Base-by-base conservation (phyloP, 1,140 invertebrate genomes). In the Cherax quadricarinatus region DNA sequence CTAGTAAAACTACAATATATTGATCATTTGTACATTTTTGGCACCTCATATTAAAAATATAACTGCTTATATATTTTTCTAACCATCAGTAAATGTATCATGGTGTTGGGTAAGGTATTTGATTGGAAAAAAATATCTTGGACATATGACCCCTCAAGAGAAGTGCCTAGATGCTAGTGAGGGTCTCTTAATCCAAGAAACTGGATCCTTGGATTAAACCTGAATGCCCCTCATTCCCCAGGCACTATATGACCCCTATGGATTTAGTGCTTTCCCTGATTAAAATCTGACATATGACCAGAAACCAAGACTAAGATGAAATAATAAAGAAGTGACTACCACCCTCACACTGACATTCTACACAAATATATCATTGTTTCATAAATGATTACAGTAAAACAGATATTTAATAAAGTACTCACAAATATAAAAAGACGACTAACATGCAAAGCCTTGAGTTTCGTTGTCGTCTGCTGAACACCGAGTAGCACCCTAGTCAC, bases 1-100 rank as follows among this genome's bases (percentile, higher is more conserved):
- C 83, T 87, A 89, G 82, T 89, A 62, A 57, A 89, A 62, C 85
- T 62, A 81, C 75, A 66, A 80, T 91, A 86, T 60, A 91, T 49
- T 87, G 78, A 30, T 86, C 24, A 79, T 91, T 86, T 91, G 85
- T 86, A 91, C 85, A 86, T 91, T 85, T 91, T 91, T 91, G 90
- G 90, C 90, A 91, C 90, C 90, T 91, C 84, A 91, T 60, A 81
- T 53, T 91, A 86, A 91, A 80, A 82, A 85, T 73, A 82, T 62
- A 89, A 78, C 85, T 78, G 85, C n/a, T 53, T 78, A 78, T 21
- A 30, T 78, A 53, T 87, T 66, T 73, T 73, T 30, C 48, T 86
- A 86, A 62, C 48, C 24, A 70, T 86, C 18, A 10, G 30, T 70
- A 41, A 86, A 75, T 53, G 49, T 87, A 24, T 48, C 49, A 18